phyloP scores from a whole-genome alignment of 2,113 vertebrate species.

The Calonectris borealis region DNA sequence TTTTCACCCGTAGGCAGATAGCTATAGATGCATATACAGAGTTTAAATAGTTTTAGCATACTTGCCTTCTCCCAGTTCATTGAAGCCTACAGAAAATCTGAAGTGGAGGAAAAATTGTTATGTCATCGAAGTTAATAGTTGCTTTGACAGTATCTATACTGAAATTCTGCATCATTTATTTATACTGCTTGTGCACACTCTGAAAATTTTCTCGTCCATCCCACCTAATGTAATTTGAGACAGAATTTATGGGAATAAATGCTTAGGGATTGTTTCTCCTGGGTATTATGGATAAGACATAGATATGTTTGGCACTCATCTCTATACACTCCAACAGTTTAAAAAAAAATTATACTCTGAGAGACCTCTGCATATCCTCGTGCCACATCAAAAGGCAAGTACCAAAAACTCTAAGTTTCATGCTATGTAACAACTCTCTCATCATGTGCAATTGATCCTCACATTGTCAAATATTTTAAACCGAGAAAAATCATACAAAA shows the following conservation, averaged over 20 bases:
- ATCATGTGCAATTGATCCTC: neutral
- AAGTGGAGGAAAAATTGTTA: neutral
- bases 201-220: neutral
- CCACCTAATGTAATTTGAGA: neutral
- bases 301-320: accelerated
- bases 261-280: neutral
- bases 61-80: neutral
- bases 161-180: neutral
- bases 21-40: neutral
- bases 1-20: neutral
- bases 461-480: neutral
- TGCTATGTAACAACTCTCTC: neutral
- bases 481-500: neutral
- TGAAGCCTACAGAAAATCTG: neutral
- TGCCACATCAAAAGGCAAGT: neutral
- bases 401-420: neutral
- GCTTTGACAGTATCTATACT: neutral
- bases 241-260: neutral
- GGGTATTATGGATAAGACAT: neutral
- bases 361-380: neutral
- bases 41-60: neutral
- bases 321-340: neutral
- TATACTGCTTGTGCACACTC: accelerated
- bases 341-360: neutral
- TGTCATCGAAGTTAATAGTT: neutral